Percentiles rank a stretch among this genome's conserved stretches.
Evolutionary conservation across 2,888 invertebrate genomes (phyloP).

Genomic region (Elegia similella): DNA sequence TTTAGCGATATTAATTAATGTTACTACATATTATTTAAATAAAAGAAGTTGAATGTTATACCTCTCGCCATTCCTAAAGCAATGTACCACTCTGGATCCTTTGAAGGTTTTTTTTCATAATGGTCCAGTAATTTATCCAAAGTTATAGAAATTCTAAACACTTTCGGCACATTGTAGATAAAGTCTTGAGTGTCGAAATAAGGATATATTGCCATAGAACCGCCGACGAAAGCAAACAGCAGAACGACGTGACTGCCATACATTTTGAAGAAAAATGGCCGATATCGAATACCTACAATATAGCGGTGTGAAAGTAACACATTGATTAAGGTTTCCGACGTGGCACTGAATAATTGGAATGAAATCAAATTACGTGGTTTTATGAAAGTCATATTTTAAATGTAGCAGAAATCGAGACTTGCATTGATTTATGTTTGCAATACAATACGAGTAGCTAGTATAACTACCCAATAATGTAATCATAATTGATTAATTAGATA

Average conservation of each 20-base stretch:
- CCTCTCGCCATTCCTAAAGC: slow-evolving; percentile 68
- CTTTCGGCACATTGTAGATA: slow-evolving; percentile 76
- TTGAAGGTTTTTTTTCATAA: slow-evolving; percentile 72
- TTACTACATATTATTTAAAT: not conserved
- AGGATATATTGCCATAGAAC: slow-evolving; percentile 59
- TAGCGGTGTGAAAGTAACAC: slow-evolving; percentile 4
- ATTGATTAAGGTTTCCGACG: slow-evolving; percentile 3
- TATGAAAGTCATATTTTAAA: not conserved
- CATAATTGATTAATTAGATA: too few relatives aligned
- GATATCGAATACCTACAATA: slow-evolving; percentile 10
- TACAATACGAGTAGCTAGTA: too few relatives aligned
- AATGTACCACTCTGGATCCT: slow-evolving; percentile 74
- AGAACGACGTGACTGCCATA: slow-evolving; percentile 49
- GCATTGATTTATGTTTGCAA: too few relatives aligned
- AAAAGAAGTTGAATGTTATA: slow-evolving; percentile 30
- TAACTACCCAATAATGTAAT: too few relatives aligned
- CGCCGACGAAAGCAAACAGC: slow-evolving; percentile 35
- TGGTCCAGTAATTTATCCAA: slow-evolving; percentile 66
- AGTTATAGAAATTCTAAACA: slow-evolving; percentile 67
- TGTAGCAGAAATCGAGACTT: not conserved
- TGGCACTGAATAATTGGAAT: slow-evolving; percentile 4
- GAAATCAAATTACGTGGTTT: slow-evolving; percentile 2
- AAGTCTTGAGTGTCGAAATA: slow-evolving; percentile 77
- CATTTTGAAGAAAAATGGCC: slow-evolving; percentile 59
- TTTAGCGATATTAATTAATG: too few relatives aligned